Percentiles rank a stretch among this genome's conserved stretches.
Conservation (phyloP, 2,888 invertebrate genomes). For the Spilarctia lutea region DNA sequence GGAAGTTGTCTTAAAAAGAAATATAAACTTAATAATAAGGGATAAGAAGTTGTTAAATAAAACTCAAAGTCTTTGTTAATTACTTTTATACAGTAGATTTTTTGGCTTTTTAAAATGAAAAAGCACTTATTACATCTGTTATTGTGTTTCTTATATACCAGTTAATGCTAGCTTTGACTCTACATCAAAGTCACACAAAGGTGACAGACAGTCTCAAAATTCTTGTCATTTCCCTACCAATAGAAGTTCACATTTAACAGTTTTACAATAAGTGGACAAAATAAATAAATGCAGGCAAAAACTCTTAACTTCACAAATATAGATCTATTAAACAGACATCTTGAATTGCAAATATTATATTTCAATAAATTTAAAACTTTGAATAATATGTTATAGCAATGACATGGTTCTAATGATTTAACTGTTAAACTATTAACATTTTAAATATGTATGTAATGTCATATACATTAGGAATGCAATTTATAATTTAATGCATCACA, state of each 20-base stretch:
- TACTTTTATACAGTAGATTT: background rate
- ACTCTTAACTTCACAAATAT: background rate
- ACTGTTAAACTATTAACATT: background rate
- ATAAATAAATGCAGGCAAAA: background rate
- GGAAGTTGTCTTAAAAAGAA: too few species aligned
- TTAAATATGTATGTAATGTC: background rate
- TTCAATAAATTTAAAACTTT: background rate
- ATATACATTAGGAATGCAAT: background rate
- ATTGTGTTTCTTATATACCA: background rate
- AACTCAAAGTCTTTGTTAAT: background rate
- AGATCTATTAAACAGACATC: background rate
- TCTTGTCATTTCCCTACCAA: background rate
- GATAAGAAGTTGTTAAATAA: background rate
- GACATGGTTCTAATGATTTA: background rate
- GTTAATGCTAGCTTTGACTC: background rate
- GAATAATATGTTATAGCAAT: background rate
- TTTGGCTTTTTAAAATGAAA: background rate
- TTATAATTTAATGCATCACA: background rate
- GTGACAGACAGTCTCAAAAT: slow-evolving; percentile 1
- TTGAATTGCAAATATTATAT: background rate
- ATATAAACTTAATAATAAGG: background rate
- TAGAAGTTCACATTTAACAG: background rate
- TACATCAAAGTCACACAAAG: background rate
- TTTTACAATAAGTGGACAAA: background rate
- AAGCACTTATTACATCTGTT: background rate